Base-by-base conservation (phyloP, 2,888 invertebrate genomes). In the Yponomeuta sedellus region DNA sequence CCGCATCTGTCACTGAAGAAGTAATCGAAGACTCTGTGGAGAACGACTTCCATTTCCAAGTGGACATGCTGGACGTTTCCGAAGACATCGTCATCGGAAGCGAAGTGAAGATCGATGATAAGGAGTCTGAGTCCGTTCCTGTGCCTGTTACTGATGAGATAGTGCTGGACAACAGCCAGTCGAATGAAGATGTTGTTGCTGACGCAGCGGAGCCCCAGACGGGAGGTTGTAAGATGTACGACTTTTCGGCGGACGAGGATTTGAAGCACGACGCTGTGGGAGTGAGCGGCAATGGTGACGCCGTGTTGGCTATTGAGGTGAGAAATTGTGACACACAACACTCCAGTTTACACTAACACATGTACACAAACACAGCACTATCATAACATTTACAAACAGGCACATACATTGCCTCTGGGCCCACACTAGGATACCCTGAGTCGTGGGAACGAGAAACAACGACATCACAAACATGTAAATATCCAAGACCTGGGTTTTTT, bases 281-380 rank as follows among this genome's bases (percentile, higher is more conserved):
- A 1, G 85, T 90, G 6, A 78, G 79, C 0, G 88, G 87, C 2
- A 85, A 91, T 72, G 83, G 78, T 61, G 91, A 92, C 73, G 85
- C 91, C 16, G 86, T 91, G 22, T 79, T 91, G 16, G 92, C 92
- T 0, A 77, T 92, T 68, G 89, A 92, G 78, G 92, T 92, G 70
- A 78, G 79, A 74, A 34, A 8, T 34, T 34, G 34, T 8, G 8
- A 34, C 10, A 34, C 34, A 34, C 34, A 34, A 8, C 11, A 64
- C 6, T 19, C 6, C 11, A 52, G 59, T 0, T 22, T 20, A 59
- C 25, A 22, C 22, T 59, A 20, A 59, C n/a, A 59, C 3, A 20
- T 59, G 11, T 22, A 59, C 19, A 16, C 12, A 52, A 34, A 34
- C 34, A 34, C 34, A 34, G 10, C 34, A 34, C 34, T 34, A 8